Conservation (phyloP, 2,797 vertebrate species). For the Fistularia tabacaria region DNA sequence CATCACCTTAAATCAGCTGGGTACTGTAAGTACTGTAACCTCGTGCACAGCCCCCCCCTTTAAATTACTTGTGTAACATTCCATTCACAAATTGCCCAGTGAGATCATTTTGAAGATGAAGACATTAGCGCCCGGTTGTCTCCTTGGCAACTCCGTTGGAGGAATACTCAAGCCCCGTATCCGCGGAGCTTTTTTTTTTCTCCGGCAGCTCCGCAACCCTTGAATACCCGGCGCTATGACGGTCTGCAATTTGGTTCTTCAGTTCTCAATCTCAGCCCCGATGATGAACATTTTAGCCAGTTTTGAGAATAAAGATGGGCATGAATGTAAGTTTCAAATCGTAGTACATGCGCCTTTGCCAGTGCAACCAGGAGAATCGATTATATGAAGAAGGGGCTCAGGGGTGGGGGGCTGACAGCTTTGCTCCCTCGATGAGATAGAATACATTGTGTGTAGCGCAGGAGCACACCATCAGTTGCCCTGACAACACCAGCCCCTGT, state of each 20-base stretch:
- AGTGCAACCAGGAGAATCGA: conserved; percentile 50
- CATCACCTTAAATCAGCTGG: conserved; percentile 1
- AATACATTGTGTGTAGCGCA: conserved; percentile 54
- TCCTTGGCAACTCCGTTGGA: conserved; percentile 14
- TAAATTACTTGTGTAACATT: conserved; percentile 24
- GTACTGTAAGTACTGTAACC: conserved; percentile 3
- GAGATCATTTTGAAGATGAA: conserved; percentile 36
- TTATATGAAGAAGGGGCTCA: conserved; percentile 40
- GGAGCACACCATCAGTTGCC: conserved; percentile 75
- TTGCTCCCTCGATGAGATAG: conserved; percentile 48
- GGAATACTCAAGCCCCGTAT: conserved; percentile 26
- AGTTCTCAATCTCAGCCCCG: conserved; percentile 19
- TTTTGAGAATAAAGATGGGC: background rate
- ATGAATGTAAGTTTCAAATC: background rate
- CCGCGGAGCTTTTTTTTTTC: conserved; percentile 34
- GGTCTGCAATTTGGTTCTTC: conserved; percentile 5
- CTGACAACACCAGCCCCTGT: conserved; percentile 79
- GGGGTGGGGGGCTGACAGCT: conserved; percentile 48
- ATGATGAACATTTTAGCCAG: conserved; percentile 17
- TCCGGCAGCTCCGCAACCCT: conserved; percentile 7
- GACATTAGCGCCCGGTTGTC: conserved; percentile 33
- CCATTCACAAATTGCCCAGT: conserved; percentile 22
- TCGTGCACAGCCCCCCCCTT: too few species aligned
- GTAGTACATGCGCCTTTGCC: conserved; percentile 39
- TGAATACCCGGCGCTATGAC: conserved; percentile 10